These are phyloP conservation scores for Ophthalmolycus amberensis DNA, from an alignment of 2,113 vertebrate species.

Conservation along the genomic window DNA sequence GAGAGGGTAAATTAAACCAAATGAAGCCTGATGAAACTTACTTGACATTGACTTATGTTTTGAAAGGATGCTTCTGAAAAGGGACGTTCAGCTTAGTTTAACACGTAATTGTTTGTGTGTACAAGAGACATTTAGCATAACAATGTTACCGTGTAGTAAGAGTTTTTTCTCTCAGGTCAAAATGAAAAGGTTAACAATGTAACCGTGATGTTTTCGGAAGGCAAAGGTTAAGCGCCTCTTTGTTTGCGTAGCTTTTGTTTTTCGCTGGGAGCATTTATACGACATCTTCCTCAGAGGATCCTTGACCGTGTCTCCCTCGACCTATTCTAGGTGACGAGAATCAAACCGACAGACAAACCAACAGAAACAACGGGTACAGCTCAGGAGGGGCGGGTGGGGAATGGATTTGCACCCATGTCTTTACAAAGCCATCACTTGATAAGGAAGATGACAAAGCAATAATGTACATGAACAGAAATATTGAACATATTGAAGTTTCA, in stretches of 20 bases:
- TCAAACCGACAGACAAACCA: background rate
- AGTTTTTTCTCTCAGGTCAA: background rate
- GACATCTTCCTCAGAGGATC: background rate
- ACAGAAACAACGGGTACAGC: background rate
- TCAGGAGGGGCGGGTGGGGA: background rate
- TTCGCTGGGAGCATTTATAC: background rate
- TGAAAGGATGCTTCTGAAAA: slow-evolving; percentile 1
- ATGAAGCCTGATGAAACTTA: background rate
- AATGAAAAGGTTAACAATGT: background rate
- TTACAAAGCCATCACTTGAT: background rate
- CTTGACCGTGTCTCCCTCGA: background rate
- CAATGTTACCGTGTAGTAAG: background rate
- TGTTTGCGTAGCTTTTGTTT: background rate
- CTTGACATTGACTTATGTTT: background rate
- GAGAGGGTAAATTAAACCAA: background rate
- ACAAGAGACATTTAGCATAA: background rate
- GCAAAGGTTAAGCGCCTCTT: slow-evolving; percentile 11
- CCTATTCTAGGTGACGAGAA: background rate
- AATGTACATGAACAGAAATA: background rate
- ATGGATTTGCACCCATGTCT: background rate
- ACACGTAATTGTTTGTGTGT: background rate
- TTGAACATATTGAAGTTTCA: background rate
- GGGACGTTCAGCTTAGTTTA: background rate
- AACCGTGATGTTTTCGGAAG: background rate
- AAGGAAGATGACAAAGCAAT: background rate